A percentile compares a stretch with the other conserved stretches of the same genome.
Conservation (phyloP, 2,113 vertebrate species). For the Podilymbus podiceps region DNA sequence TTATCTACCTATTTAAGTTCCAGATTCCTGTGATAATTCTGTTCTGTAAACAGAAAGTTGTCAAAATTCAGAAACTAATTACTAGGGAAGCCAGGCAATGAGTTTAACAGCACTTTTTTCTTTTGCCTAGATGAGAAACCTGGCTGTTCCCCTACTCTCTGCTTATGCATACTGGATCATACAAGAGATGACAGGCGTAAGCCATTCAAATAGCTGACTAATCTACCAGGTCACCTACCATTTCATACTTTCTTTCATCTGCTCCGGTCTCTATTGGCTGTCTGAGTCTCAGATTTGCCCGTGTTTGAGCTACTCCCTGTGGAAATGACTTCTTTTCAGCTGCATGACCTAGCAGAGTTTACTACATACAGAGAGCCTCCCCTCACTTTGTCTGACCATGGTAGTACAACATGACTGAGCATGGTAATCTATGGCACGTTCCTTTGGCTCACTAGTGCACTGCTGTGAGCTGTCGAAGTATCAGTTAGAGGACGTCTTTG, state of each 20-base stretch:
- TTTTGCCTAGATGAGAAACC: background rate
- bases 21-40: background rate
- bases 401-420: background rate
- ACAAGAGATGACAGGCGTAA: background rate
- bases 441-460: background rate
- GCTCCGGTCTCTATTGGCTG: background rate
- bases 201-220: background rate
- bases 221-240: background rate
- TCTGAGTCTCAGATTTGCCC: background rate
- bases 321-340: background rate
- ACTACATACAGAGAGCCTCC: background rate
- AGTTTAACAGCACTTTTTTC: background rate
- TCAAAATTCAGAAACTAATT: background rate
- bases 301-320: background rate
- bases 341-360: background rate
- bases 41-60: background rate
- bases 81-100: background rate
- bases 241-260: background rate
- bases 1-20: background rate
- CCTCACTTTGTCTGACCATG: background rate
- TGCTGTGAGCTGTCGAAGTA: background rate
- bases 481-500: background rate
- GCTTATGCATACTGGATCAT: background rate
- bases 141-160: background rate
- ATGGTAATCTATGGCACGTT: background rate